Evolutionary conservation across 2,113 vertebrate species (phyloP).

Genomic region (Podiceps cristatus): DNA sequence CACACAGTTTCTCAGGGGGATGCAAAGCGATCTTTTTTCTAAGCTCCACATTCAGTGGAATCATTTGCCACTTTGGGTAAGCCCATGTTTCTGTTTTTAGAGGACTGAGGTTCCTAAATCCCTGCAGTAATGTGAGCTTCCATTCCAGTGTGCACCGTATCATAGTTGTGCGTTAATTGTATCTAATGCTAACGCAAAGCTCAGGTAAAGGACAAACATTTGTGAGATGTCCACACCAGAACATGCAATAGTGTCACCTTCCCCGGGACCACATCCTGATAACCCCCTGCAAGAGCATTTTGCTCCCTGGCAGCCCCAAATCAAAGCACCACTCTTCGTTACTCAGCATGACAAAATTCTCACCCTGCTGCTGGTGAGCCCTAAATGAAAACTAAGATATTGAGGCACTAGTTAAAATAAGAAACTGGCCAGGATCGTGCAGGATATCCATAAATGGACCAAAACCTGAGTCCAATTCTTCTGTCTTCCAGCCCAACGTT

Average conservation of each 20-base stretch:
- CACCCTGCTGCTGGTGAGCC: neutral
- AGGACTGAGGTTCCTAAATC: neutral
- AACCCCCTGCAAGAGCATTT: neutral
- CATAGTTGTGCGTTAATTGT: neutral
- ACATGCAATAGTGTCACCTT: neutral
- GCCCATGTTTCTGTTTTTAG: neutral
- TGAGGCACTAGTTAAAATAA: neutral
- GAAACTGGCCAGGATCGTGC: neutral
- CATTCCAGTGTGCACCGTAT: neutral
- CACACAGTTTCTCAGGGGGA: neutral
- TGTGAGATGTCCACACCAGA: neutral
- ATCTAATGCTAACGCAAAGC: neutral
- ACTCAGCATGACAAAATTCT: neutral
- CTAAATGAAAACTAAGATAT: neutral
- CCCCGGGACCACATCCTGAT: neutral
- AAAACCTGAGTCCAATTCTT: neutral
- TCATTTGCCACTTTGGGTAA: neutral
- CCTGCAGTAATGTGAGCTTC: neutral
- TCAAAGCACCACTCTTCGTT: neutral
- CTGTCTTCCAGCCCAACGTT: neutral
- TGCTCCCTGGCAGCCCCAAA: neutral
- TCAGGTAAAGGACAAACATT: neutral
- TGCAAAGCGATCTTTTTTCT: neutral
- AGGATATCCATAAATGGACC: neutral
- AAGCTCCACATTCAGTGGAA: neutral